Base-by-base conservation (phyloP, 2,888 invertebrate genomes). In the Cheilosia scutellata region DNA sequence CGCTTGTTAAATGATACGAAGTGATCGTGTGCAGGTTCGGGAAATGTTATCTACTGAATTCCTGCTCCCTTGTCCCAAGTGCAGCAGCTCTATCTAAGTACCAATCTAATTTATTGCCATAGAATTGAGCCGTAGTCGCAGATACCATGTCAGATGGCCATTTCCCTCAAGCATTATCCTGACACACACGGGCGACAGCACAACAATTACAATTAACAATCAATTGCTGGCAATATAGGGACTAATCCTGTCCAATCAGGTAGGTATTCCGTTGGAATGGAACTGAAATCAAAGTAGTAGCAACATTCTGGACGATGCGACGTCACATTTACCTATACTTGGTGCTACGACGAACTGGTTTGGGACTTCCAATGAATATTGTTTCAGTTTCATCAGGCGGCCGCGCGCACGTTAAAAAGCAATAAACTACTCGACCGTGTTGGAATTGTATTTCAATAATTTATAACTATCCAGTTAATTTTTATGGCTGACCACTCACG, bases 361-460 rank as follows among this genome's bases (percentile, higher is more conserved):
- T 63, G n/a, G 49, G n/a, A 72, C 72, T 82, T 84, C 75, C 65
- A 80, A 31, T 5, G 70, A 84, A 80, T 75, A 76, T 80, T 84
- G 70, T 70, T 70, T 74, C 47, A 71, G 60, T 58, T 66, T 55
- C 40, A 65, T 66, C n/a, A 27, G 60, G 71, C 75, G 71, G 70
- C 76, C 33, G 71, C 29, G 82, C 66, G 76, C 82, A 86, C 86
- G 80, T 86, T 86, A 86, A 86, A 86, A 86, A 86, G 86, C 77
- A 82, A 86, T 86, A 86, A 86, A 86, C 86, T 82, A 86, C 72
- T 72, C 86, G 60, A 77, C 60, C 86, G 86, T 86, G 82, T 86
- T 82, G 82, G 86, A 86, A 86, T 86, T 86, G 86, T 82, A 82
- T 86, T 86, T 86, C 86, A 86, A 86, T 86, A 86, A 86, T 86